Evolutionary conservation across 2,113 vertebrate species (phyloP).

Genomic region (Engystomops pustulosus): DNA sequence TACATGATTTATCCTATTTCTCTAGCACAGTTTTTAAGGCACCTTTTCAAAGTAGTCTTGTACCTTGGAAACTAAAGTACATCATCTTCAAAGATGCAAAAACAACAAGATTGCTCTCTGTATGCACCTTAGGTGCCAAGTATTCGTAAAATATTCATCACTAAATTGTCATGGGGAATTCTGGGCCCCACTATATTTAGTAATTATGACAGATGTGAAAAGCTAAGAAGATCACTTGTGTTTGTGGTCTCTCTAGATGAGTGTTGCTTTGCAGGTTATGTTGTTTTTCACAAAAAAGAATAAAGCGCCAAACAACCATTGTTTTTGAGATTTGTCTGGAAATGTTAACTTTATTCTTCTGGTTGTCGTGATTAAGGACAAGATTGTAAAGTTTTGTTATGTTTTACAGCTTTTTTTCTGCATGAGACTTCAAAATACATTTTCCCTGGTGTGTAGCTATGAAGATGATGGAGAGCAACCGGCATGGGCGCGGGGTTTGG

Average conservation of each 20-base stretch:
- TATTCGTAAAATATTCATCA: slow-evolving; percentile 72
- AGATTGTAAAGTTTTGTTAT: no score
- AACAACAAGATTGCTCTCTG: slow-evolving; percentile 43
- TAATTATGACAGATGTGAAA: slow-evolving; percentile 75
- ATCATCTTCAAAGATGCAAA: slow-evolving; percentile 66
- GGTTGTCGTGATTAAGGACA: no score
- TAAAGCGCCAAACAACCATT: no score
- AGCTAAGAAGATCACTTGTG: slow-evolving; percentile 67
- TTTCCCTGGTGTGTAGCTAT: no score
- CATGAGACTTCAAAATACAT: no score
- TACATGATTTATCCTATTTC: background rate
- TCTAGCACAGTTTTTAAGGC: background rate
- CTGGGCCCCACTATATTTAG: slow-evolving; percentile 61
- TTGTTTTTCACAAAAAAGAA: no score
- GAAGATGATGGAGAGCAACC: no score
- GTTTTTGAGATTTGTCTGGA: no score
- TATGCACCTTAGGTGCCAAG: slow-evolving; percentile 68
- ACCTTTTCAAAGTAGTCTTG: background rate
- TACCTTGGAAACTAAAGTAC: slow-evolving; percentile 69
- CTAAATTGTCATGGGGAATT: slow-evolving; percentile 70
- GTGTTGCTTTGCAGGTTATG: slow-evolving; percentile 66
- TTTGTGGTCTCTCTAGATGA: slow-evolving; percentile 68
- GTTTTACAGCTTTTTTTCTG: no score
- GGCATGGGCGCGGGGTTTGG: no score
- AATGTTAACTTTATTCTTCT: no score